A percentile compares a stretch with the other conserved stretches of the same genome.
These are phyloP conservation scores for Bovichtus diacanthus DNA, from an alignment of 2,797 vertebrate genomes.

Conservation along the genomic window DNA sequence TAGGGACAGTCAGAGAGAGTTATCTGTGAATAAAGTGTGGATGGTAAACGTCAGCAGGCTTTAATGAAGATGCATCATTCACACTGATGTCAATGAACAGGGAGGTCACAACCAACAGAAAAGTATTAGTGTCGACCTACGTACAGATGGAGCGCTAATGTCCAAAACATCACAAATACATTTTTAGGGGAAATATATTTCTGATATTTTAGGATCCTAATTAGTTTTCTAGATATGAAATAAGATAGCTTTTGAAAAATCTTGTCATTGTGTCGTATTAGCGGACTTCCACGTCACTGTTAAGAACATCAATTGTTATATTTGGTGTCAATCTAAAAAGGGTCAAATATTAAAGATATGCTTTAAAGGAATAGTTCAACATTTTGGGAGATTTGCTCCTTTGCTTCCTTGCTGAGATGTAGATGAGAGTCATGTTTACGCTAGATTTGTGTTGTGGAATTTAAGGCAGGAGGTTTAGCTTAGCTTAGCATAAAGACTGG, in stretches of 20 bases:
- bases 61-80: constrained; percentile 69
- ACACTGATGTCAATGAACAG: constrained; percentile 63
- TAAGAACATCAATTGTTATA: not conserved
- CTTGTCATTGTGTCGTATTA: not conserved
- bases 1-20: constrained; percentile 97
- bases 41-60: constrained; percentile 86
- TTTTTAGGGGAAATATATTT: not conserved
- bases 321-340: not conserved
- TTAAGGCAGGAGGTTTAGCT: not conserved
- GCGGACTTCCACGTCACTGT: not conserved
- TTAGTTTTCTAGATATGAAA: not conserved
- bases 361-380: not conserved
- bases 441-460: not conserved
- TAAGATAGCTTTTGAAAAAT: not conserved
- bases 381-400: not conserved
- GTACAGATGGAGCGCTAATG: not conserved
- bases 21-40: constrained; percentile 94
- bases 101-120: constrained; percentile 20
- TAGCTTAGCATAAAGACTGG: not conserved
- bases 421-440: not conserved
- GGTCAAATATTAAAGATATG: not conserved
- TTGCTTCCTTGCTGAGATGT: not conserved
- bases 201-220: not conserved
- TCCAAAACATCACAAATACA: not conserved
- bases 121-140: constrained; percentile 22